Conservation (phyloP, 2,113 vertebrate genomes). For the Aplodontia rufa region DNA sequence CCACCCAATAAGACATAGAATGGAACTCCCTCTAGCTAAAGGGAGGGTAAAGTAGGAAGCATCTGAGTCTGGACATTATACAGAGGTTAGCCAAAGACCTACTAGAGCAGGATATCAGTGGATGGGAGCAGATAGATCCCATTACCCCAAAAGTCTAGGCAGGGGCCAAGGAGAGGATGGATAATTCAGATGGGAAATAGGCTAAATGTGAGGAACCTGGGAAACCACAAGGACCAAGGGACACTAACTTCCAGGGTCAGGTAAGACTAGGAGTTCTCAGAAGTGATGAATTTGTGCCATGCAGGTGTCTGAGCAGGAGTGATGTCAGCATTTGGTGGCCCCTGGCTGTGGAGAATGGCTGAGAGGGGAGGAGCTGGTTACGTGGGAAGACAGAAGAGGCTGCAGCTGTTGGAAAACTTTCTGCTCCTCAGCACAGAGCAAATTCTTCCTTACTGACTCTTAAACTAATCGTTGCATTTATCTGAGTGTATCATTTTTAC, state of each 20-base stretch:
- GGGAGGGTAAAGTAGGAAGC: neutral
- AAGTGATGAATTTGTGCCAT: neutral
- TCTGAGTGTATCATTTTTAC: neutral
- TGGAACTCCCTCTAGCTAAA: neutral
- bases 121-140: neutral
- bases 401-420: neutral
- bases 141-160: neutral
- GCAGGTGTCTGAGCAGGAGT: neutral
- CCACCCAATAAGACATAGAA: neutral
- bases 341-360: neutral
- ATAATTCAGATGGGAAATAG: neutral
- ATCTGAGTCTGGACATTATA: neutral
- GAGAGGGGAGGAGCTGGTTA: neutral
- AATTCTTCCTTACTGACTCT: neutral
- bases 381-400: neutral
- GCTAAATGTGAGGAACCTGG: neutral
- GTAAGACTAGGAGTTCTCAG: neutral
- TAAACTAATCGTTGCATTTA: neutral
- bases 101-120: neutral
- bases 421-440: neutral
- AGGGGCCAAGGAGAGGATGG: neutral
- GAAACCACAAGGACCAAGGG: neutral
- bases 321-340: neutral
- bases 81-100: neutral
- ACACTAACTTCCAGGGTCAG: neutral